A percentile compares a stretch with the other conserved stretches of the same genome.
Conservation (phyloP, 37 sponge, comb jelly and placozoan species). For the Cladorhizidae sp. region DNA sequence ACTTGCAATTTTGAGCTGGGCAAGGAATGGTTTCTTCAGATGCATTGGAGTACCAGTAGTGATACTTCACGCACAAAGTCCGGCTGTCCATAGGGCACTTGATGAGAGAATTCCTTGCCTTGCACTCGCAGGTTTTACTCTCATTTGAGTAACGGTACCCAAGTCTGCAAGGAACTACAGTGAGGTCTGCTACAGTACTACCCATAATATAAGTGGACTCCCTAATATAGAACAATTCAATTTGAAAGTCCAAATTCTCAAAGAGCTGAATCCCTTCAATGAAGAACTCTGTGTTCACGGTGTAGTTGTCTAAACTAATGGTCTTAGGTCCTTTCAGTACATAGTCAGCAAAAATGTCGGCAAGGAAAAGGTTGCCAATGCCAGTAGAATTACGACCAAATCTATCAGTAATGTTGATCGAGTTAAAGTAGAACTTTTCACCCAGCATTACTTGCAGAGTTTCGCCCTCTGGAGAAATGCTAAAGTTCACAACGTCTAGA, state of each 20-base stretch:
- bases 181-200: not conserved
- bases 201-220: not conserved
- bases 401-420: not conserved
- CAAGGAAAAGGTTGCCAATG: not conserved
- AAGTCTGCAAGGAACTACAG: not conserved
- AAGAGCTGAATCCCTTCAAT: not conserved
- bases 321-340: not conserved
- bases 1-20: not conserved
- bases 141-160: not conserved
- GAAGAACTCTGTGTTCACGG: not conserved
- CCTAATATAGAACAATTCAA: not conserved
- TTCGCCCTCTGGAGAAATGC: not conserved
- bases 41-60: constrained; percentile 1
- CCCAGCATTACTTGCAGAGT: constrained; percentile 29
- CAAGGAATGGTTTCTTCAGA: not conserved
- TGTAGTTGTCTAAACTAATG: not conserved
- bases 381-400: not conserved
- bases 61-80: not conserved
- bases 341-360: not conserved
- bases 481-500: too few relatives aligned
- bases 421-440: not conserved
- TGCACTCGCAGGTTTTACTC: not conserved
- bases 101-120: not conserved
- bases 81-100: not conserved
- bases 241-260: not conserved